These are phyloP conservation scores for Sphinx pinastri DNA, from an alignment of 2,888 invertebrate species.

Conservation along the genomic window DNA sequence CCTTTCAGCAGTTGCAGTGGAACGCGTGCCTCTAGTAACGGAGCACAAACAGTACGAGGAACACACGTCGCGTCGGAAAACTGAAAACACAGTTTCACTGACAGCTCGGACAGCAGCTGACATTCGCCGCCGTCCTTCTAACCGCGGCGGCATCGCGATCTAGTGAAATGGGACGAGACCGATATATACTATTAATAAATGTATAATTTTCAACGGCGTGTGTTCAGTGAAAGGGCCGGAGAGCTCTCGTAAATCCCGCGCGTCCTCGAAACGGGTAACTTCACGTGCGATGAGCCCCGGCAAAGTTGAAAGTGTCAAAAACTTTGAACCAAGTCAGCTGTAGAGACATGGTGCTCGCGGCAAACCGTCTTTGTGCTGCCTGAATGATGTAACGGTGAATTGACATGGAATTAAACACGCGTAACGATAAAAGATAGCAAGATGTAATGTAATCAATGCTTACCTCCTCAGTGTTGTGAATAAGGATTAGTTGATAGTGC, in stretches of 20 bases:
- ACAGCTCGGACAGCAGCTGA: constrained; percentile 76
- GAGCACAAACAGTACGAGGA: constrained; percentile 78
- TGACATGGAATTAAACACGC: constrained; percentile 53
- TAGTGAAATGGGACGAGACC: constrained; percentile 60
- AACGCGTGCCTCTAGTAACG: constrained; percentile 80
- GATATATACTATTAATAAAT: constrained; percentile 77
- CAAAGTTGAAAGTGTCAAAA: constrained; percentile 72
- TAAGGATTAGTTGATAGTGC: constrained; percentile 63
- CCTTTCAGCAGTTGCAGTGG: constrained; percentile 79
- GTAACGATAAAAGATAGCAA: constrained; percentile 53
- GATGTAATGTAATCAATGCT: constrained; percentile 75
- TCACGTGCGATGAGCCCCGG: constrained; percentile 65
- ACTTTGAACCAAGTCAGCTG: constrained; percentile 58
- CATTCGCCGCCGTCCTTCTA: constrained; percentile 65
- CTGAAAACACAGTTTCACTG: constrained; percentile 80
- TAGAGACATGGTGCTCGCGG: constrained; percentile 49
- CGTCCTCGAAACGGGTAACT: constrained; percentile 54
- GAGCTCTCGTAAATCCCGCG: constrained; percentile 59
- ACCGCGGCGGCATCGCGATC: constrained; percentile 59
- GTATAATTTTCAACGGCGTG: constrained; percentile 63
- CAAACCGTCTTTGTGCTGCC: constrained; percentile 32
- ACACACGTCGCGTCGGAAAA: constrained; percentile 76
- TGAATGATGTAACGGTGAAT: constrained; percentile 60
- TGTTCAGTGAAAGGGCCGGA: constrained; percentile 63
- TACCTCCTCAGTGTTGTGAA: constrained; percentile 83